phyloP scores from a whole-genome alignment of 35 echinoderm and acorn worm genomes.

The Apostichopus californicus region DNA sequence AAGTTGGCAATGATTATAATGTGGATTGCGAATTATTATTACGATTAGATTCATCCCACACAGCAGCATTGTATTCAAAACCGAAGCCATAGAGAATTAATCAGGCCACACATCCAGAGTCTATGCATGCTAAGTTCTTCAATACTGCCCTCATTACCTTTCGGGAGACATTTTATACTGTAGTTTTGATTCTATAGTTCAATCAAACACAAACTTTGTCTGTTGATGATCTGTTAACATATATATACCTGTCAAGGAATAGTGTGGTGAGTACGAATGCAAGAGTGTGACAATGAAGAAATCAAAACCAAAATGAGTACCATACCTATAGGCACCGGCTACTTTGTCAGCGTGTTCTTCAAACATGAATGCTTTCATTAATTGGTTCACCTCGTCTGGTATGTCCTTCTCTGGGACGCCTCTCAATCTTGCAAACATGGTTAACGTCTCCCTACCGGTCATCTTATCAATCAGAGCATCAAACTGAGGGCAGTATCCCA shows the following conservation, averaged over 20 bases:
- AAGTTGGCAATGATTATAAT: no score
- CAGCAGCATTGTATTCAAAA: no score
- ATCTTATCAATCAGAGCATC: constrained; percentile 91
- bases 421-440: constrained; percentile 79
- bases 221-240: no score
- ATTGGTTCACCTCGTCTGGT: constrained; percentile 63
- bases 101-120: no score
- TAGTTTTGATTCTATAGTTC: no score
- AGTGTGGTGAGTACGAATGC: neutral
- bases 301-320: neutral
- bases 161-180: no score
- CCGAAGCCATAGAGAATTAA: no score
- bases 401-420: constrained; percentile 71
- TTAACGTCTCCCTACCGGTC: constrained; percentile 78
- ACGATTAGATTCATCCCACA: no score
- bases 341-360: constrained; percentile 80
- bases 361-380: constrained; percentile 71
- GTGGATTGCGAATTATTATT: no score
- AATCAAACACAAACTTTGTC: no score
- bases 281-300: neutral
- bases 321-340: constrained; percentile 71
- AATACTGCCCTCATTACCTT: no score
- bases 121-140: no score
- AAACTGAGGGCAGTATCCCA: constrained; percentile 94
- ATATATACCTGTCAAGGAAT: neutral